These are phyloP conservation scores for Lithobates sylvaticus DNA, from an alignment of 2,797 vertebrate genomes.

Conservation along the genomic window DNA sequence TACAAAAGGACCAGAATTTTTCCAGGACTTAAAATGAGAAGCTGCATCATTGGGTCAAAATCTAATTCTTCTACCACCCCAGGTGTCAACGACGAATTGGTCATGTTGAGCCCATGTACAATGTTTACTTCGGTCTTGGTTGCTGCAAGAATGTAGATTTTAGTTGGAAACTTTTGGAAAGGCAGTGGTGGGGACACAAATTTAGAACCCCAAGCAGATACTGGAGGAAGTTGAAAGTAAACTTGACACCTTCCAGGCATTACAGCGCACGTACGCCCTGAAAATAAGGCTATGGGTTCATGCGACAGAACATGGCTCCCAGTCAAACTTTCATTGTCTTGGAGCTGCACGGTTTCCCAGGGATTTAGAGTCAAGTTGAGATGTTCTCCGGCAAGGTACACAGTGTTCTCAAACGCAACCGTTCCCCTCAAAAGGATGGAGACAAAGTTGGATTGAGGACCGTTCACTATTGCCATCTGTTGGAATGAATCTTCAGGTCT, in stretches of 20 bases:
- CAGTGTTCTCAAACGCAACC: not conserved
- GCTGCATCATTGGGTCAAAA: not conserved
- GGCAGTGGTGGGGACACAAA: constrained; percentile 28
- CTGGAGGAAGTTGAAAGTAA: constrained; percentile 22
- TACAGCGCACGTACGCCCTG: constrained; percentile 16
- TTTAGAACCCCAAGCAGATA: constrained; percentile 12
- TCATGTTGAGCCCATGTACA: not conserved
- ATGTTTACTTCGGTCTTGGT: not conserved
- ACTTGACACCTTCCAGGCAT: not conserved
- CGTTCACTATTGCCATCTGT: constrained; percentile 42
- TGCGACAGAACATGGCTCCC: constrained; percentile 19
- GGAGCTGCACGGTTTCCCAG: constrained; percentile 50
- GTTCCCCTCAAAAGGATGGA: not conserved
- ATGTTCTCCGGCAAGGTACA: not conserved
- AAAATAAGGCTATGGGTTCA: constrained; percentile 9
- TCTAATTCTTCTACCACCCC: not conserved
- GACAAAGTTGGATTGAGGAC: not conserved
- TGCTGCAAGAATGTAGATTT: constrained; percentile 14
- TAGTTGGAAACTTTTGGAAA: not conserved
- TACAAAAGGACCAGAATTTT: constrained; percentile 5
- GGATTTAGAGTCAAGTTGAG: constrained; percentile 14
- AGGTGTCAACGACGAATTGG: not conserved
- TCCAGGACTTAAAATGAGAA: not conserved
- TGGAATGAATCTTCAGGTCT: not conserved
- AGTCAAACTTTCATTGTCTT: constrained; percentile 3